Evolutionary conservation across 2,797 vertebrate species (phyloP).

Genomic region (Austrolebias charrua): DNA sequence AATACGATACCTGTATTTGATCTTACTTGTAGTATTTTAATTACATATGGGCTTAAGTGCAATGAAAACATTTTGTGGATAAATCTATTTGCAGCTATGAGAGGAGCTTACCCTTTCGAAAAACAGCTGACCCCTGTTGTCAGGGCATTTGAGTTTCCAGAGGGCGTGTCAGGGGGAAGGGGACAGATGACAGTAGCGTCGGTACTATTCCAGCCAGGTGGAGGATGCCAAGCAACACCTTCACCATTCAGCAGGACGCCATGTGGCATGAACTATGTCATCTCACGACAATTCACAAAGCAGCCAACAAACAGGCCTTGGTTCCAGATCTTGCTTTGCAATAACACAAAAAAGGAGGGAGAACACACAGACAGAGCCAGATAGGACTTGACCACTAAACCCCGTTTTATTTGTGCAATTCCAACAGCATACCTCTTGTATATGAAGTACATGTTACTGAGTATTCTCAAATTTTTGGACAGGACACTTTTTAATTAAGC

Average conservation of each 20-base stretch:
- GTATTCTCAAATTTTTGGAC: conserved; percentile 2
- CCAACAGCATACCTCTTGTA: conserved; percentile 34
- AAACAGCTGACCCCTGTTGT: conserved; percentile 37
- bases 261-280: conserved; percentile 57
- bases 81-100: conserved; percentile 32
- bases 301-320: conserved; percentile 51
- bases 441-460: conserved; percentile 53
- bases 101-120: conserved; percentile 17
- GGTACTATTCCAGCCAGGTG: conserved; percentile 70
- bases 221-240: conserved; percentile 66
- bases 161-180: conserved; percentile 43
- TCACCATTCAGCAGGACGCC: conserved; percentile 48
- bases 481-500: background rate
- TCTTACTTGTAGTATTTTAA: too few species aligned
- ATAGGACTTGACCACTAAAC: conserved; percentile 60
- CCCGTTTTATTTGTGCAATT: conserved; percentile 53
- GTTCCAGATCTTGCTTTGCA: conserved; percentile 36
- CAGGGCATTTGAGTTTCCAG: conserved; percentile 39
- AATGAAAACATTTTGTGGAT: background rate
- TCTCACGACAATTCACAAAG: conserved; percentile 64
- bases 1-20: too few species aligned
- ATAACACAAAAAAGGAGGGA: conserved; percentile 13
- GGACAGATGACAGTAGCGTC: conserved; percentile 68
- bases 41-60: too few species aligned
- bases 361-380: conserved; percentile 15